phyloP scores from a whole-genome alignment of 1,140 invertebrate species.

The Nasonia giraulti region DNA sequence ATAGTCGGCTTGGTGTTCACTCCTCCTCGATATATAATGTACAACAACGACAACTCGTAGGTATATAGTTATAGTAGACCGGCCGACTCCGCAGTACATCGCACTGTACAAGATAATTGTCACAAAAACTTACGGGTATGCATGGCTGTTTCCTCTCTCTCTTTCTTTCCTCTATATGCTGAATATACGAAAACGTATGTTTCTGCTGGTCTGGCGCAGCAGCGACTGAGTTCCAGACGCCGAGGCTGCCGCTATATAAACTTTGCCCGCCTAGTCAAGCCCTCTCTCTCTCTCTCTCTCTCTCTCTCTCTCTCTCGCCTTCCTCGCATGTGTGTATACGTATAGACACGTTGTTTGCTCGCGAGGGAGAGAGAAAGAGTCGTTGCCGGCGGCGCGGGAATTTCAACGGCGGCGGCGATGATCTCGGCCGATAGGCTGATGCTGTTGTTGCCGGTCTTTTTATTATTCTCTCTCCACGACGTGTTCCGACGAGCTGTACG shows the following conservation, averaged over 20 bases:
- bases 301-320: neutral
- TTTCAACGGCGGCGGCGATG: neutral
- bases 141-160: neutral
- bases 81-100: too few species aligned
- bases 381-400: neutral
- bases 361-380: neutral
- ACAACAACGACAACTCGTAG: too few species aligned
- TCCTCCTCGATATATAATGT: too few species aligned
- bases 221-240: conserved; percentile 12
- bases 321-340: neutral
- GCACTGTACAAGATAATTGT: neutral
- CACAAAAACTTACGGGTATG: conserved; percentile 26
- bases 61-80: too few species aligned
- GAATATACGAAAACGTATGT: neutral
- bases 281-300: neutral
- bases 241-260: conserved; percentile 16
- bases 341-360: conserved; percentile 2
- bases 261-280: conserved; percentile 4
- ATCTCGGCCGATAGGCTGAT: neutral
- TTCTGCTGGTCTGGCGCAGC: neutral
- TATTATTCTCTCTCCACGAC: neutral
- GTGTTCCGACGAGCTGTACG: too few species aligned
- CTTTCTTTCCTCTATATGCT: neutral
- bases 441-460: too few species aligned
- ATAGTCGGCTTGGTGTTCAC: too few species aligned